phyloP scores from a whole-genome alignment of 2,797 vertebrate species.

The Coccyzus lansbergi region DNA sequence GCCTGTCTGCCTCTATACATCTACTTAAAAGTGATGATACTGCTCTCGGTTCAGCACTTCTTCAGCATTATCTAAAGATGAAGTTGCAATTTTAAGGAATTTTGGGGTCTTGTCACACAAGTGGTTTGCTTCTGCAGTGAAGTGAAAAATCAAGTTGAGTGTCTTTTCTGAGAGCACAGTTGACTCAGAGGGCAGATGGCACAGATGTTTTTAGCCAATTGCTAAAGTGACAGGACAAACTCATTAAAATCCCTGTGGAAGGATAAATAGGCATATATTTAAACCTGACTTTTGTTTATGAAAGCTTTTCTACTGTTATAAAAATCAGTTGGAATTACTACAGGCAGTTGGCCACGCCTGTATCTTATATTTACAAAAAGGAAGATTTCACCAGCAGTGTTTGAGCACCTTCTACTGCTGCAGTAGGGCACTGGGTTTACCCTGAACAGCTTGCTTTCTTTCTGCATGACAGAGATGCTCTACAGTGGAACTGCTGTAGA shows the following conservation, averaged over 20 bases:
- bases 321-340: not conserved
- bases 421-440: not conserved
- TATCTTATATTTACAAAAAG: not conserved
- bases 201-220: slow-evolving; percentile 24
- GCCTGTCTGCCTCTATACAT: not conserved
- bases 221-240: slow-evolving; percentile 26
- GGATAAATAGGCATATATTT: not conserved
- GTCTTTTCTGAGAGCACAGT: not conserved
- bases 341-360: not conserved
- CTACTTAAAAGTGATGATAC: not conserved
- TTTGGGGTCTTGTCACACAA: not conserved
- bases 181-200: slow-evolving; percentile 8
- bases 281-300: not conserved
- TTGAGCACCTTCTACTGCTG: not conserved
- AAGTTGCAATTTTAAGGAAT: not conserved
- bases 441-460: not conserved
- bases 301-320: not conserved
- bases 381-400: not conserved
- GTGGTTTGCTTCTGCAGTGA: not conserved
- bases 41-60: not conserved
- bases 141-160: not conserved
- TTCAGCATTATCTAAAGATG: not conserved
- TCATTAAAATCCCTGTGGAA: not conserved
- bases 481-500: not conserved
- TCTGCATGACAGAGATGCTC: not conserved